Conservation (phyloP, 2,113 vertebrate genomes). For the Seriola rivoliana region DNA sequence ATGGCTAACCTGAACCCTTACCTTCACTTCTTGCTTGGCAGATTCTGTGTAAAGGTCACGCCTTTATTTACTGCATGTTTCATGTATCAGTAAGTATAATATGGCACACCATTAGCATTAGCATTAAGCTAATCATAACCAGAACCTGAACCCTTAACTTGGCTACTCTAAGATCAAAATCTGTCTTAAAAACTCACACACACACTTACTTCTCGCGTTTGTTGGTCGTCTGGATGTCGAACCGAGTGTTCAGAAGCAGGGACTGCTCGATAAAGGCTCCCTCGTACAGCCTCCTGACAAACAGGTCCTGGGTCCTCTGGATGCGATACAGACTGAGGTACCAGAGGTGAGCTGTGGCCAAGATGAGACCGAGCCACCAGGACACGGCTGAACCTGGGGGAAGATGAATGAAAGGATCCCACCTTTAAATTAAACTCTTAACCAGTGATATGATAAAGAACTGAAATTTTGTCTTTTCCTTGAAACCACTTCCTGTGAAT, state of each 20-base stretch:
- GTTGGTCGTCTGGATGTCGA: slow-evolving; percentile 43
- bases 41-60: too few species aligned
- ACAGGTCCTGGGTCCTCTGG: slow-evolving; percentile 79
- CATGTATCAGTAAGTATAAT: too few species aligned
- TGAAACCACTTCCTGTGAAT: not conserved
- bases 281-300: slow-evolving; percentile 72
- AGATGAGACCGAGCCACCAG: slow-evolving; percentile 75
- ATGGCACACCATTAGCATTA: not conserved
- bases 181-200: too few species aligned
- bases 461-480: too few species aligned
- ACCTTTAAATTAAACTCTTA: too few species aligned
- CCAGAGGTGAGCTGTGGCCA: slow-evolving; percentile 73
- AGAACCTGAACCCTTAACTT: not conserved
- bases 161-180: too few species aligned
- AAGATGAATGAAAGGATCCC: not conserved
- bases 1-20: too few species aligned
- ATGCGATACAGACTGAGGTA: slow-evolving; percentile 68
- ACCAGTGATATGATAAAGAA: too few species aligned
- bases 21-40: too few species aligned
- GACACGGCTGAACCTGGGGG: slow-evolving; percentile 39
- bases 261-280: slow-evolving; percentile 77
- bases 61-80: too few species aligned
- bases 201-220: slow-evolving; percentile 44
- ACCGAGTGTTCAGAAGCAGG: slow-evolving; percentile 74
- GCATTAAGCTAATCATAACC: not conserved